Conservation (phyloP, 2,797 vertebrate genomes). For the Schizopygopsis pylzovi region DNA sequence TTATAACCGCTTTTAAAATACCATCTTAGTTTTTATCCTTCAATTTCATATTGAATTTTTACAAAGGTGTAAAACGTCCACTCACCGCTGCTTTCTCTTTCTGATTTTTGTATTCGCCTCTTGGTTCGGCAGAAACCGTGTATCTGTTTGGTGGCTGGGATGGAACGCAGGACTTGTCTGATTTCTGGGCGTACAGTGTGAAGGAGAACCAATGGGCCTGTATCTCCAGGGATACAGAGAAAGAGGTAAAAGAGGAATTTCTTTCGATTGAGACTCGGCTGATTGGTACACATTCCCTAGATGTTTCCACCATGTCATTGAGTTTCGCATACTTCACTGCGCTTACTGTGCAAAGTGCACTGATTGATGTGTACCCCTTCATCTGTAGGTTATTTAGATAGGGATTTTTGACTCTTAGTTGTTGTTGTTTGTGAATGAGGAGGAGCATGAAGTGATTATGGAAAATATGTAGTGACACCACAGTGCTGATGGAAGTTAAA, state of each 20-base stretch:
- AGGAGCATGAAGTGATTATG: not conserved
- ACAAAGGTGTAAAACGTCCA: conserved; percentile 1
- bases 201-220: conserved; percentile 98
- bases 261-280: conserved; percentile 1
- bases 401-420: conserved; percentile 7
- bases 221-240: conserved; percentile 97
- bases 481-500: not conserved
- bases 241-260: conserved; percentile 82
- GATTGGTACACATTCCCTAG: not conserved
- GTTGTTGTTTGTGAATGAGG: not conserved
- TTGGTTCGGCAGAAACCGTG: conserved; percentile 85
- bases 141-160: conserved; percentile 99
- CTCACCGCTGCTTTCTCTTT: not conserved
- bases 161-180: conserved; percentile 96
- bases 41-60: not conserved
- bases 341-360: not conserved
- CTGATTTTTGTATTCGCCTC: not conserved
- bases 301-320: not conserved
- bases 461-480: not conserved
- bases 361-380: not conserved
- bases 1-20: not conserved
- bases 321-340: not conserved
- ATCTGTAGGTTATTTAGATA: not conserved
- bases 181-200: conserved; percentile 99
- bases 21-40: not conserved